These are phyloP conservation scores for Pipistrellus nathusii DNA, from an alignment of 2,797 vertebrate genomes.

Conservation along the genomic window DNA sequence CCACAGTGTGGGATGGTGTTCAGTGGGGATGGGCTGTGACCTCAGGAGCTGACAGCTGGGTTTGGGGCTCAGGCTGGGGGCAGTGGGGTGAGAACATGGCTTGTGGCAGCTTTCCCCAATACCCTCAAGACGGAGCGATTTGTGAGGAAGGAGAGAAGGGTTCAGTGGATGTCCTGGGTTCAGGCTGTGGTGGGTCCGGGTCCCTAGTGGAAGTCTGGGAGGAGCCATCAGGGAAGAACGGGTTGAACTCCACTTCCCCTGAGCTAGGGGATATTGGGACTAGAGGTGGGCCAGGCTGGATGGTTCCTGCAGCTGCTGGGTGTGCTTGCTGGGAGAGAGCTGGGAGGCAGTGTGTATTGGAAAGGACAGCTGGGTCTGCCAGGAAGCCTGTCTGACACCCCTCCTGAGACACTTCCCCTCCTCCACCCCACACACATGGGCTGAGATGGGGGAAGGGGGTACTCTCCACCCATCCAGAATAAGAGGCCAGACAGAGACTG, in stretches of 20 bases:
- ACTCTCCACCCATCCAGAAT: background rate
- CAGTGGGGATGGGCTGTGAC: slow-evolving; percentile 38
- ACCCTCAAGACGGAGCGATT: background rate
- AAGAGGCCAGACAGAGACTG: slow-evolving; percentile 39
- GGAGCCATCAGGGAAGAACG: slow-evolving; percentile 3
- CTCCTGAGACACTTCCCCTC: slow-evolving; percentile 36
- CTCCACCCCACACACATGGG: background rate
- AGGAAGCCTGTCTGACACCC: slow-evolving; percentile 32
- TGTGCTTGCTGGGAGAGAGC: slow-evolving; percentile 28
- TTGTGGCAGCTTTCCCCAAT: background rate
- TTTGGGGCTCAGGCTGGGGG: slow-evolving; percentile 10
- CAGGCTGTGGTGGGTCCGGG: slow-evolving; percentile 62
- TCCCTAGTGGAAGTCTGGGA: slow-evolving; percentile 14
- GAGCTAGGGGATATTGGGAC: slow-evolving; percentile 36
- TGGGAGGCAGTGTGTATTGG: background rate
- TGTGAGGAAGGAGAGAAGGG: background rate
- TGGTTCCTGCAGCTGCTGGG: slow-evolving; percentile 75
- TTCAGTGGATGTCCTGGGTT: background rate
- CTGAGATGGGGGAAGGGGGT: background rate
- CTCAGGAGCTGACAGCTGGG: slow-evolving; percentile 38
- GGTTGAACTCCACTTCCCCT: slow-evolving; percentile 67
- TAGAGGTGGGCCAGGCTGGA: slow-evolving; percentile 50
- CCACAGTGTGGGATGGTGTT: slow-evolving; percentile 59
- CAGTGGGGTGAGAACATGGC: background rate
- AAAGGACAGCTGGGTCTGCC: slow-evolving; percentile 70